Conservation (phyloP, 2,888 invertebrate species). For the Drosophila mimetica region DNA sequence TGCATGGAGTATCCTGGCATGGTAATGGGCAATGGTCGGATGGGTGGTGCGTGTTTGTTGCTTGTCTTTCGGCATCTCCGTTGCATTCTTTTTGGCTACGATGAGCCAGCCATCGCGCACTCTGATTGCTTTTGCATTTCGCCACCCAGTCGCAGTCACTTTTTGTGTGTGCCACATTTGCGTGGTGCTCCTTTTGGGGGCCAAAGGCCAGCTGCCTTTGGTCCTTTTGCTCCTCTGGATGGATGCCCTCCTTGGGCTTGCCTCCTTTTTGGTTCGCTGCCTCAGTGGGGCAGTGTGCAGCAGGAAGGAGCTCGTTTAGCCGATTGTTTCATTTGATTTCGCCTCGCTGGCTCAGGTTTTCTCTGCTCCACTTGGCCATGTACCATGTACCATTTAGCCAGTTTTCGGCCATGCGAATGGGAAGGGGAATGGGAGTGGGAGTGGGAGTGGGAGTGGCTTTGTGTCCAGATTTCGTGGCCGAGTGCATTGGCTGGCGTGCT, state of each 20-base stretch:
- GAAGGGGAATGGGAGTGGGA: neutral
- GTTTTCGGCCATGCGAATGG: too few species aligned
- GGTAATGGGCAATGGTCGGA: slow-evolving; percentile 3
- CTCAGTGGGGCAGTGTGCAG: neutral
- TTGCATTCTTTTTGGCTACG: slow-evolving; percentile 66
- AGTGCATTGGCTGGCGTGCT: slow-evolving; percentile 59
- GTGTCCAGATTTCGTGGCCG: slow-evolving; percentile 66
- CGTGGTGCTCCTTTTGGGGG: slow-evolving; percentile 41
- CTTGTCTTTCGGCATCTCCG: slow-evolving; percentile 59
- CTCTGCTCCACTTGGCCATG: slow-evolving; percentile 27
- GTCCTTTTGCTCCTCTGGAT: neutral
- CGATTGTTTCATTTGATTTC: slow-evolving; percentile 33
- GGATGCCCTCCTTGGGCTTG: neutral
- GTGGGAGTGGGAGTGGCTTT: slow-evolving; percentile 31
- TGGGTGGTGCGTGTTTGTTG: slow-evolving; percentile 20
- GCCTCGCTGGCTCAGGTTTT: slow-evolving; percentile 22
- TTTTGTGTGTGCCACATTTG: slow-evolving; percentile 27
- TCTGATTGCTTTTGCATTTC: slow-evolving; percentile 38
- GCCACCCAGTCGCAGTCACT: slow-evolving; percentile 7
- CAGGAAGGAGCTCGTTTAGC: slow-evolving; percentile 42
- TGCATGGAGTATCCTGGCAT: slow-evolving; percentile 6
- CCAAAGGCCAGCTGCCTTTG: slow-evolving; percentile 8
- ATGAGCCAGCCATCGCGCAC: slow-evolving; percentile 2
- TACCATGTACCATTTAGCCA: too few species aligned
- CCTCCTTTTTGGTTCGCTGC: slow-evolving; percentile 1